Conservation (phyloP, 2,888 invertebrate species). For the Acanthosepion lycidas region DNA sequence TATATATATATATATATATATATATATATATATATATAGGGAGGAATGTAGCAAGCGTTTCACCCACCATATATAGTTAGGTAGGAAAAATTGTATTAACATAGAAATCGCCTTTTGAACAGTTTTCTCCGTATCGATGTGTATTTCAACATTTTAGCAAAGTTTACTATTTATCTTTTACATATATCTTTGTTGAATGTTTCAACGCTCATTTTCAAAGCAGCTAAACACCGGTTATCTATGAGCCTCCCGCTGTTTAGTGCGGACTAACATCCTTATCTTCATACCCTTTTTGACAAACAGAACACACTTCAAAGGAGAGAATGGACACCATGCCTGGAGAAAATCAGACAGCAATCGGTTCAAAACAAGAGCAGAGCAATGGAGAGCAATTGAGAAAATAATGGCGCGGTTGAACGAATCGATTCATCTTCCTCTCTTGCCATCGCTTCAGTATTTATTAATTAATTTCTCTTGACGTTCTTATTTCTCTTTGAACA, state of each 20-base stretch:
- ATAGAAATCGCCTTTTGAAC: neutral
- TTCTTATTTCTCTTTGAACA: neutral
- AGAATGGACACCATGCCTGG: neutral
- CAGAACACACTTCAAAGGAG: neutral
- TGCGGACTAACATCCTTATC: neutral
- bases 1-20: neutral
- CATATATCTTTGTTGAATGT: neutral
- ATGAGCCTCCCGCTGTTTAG: neutral
- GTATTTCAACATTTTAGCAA: too few relatives aligned
- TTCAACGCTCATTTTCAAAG: neutral
- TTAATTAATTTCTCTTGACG: neutral
- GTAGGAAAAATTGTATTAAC: neutral
- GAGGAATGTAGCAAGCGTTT: neutral
- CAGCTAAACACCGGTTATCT: neutral
- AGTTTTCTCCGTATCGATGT: neutral
- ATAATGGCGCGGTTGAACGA: neutral
- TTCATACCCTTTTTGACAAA: neutral
- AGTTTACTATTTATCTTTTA: neutral
- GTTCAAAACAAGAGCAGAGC: neutral
- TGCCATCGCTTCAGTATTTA: neutral
- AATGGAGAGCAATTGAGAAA: neutral
- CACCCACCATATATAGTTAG: neutral
- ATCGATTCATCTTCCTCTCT: neutral
- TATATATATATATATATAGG: conserved; percentile 15
- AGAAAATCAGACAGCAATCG: neutral